Percentiles rank a stretch among this genome's conserved stretches.
These are phyloP conservation scores for Lophura swinhoii DNA, from an alignment of 2,797 vertebrate species.

Conservation along the genomic window DNA sequence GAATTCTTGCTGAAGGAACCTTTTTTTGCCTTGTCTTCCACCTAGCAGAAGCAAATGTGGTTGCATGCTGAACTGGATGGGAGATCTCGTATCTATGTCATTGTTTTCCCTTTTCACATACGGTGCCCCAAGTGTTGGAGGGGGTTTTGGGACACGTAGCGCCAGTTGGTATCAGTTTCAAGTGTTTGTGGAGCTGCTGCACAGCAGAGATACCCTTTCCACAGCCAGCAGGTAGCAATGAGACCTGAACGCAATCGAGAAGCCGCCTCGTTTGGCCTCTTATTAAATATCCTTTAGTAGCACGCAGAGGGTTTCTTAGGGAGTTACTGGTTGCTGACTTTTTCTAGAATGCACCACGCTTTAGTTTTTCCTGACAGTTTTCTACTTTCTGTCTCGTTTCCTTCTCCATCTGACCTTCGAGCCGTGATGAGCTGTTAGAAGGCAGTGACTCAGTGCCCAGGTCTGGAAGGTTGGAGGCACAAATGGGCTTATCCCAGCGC, in stretches of 20 bases:
- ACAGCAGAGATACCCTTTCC: neutral
- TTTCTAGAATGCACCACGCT: neutral
- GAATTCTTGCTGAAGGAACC: neutral
- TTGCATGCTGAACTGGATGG: neutral
- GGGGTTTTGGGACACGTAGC: neutral
- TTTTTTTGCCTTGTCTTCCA: neutral
- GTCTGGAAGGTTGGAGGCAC: neutral
- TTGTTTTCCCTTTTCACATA: neutral
- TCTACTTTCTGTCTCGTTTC: neutral
- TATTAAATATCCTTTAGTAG: neutral
- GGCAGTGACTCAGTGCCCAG: neutral
- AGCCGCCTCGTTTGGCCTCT: neutral
- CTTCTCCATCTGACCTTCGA: neutral
- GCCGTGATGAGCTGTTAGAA: neutral
- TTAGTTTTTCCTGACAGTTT: neutral
- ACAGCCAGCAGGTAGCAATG: neutral
- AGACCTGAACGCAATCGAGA: neutral
- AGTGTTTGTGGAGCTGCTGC: neutral
- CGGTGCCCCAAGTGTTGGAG: rapidly evolving
- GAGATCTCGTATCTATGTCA: neutral
- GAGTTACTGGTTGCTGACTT: neutral
- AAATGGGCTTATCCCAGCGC: neutral
- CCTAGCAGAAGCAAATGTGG: neutral
- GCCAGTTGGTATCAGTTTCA: neutral
- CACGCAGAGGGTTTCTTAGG: neutral